Base-by-base conservation (phyloP, 2,888 invertebrate species). In the Subacronicta megacephala region DNA sequence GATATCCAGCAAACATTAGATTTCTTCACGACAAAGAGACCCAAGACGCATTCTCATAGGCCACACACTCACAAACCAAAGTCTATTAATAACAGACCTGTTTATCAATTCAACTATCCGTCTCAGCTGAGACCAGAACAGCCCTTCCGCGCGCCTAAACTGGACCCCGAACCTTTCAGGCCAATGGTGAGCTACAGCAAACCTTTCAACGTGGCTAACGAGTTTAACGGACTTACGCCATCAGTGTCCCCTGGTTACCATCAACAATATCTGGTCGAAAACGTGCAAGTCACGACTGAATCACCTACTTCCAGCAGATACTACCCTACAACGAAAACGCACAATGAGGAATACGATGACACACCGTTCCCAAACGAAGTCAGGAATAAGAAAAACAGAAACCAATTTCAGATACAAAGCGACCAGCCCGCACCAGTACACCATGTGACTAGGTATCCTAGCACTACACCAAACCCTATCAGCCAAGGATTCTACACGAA, bases 81-180 rank as follows among this genome's bases (percentile, higher is more conserved):
- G 78, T 88, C 95, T 10, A 87, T 90, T 13, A 89, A 95, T 46
- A 83, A 95, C 0, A 95, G 96, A 78, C 96, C 96, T 0, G 88
- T 92, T 3, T 97, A 97, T 81, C 97, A 97, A 80, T 97, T 96
- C 82, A 96, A 96, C 77, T 97, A 96, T 79, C 96, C 97, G 80
- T 95, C 96, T 0, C 94, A 95, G 9, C 87, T 85, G 18, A 88
- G 93, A 64, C 93, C 90, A 7, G 94, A 94, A 35, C 91, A 93
- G 42, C 89, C 90, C 3, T 94, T 94, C 86, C 84, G 94, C 36
- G 94, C 94, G 20, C 94, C 94, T 0, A 93, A 94, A 64, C 85
- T 95, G 65, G 95, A 95, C 61, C 93, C 95, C 1, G 95, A 95
- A 77, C 96, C 96, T 1, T 96, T 96, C 78, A 92, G 95, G 54